Evolutionary conservation across 2,888 invertebrate genomes (phyloP), one percentile per base, ranked within the genome.

Genomic region (Rhagonycha fulva): DNA sequence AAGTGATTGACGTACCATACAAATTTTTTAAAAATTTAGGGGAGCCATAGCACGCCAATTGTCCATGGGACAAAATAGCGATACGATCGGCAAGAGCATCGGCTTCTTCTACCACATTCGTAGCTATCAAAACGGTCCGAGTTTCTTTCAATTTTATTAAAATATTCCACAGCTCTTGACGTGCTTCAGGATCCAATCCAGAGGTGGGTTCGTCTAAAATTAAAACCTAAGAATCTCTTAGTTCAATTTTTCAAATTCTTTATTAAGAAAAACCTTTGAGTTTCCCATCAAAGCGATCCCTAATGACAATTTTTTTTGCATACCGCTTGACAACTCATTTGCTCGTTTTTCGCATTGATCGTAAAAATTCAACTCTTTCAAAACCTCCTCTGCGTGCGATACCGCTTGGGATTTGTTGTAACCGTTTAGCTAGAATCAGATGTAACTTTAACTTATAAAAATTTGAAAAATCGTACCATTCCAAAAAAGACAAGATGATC

Each of bases 91-190:
- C 62, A 12, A 62, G 11, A 62, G 95, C 93, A 87, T 98, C 97
- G 4, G 97, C 97, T 87, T 98, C 98, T 87, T 98, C 98, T 96
- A 98, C 97, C 87, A 95, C 95, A 88, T 98, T 98, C 0, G 98
- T 98, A 12, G 96, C 95, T 71, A 98, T 91, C 10, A 98, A 88
- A 81, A 98, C 94, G 0, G 96, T 96, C 81, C 94, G 93, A 2
- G 91, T 89, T 74, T 92, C 80, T 24, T 83, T 70, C 14, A 79
- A 82, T 82, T 88, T 88, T 82, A 94, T 90, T 82, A 97, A 89
- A 76, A 97, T 89, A 84, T 97, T 94, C 97, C 98, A 98, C 70
- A 97, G 3, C 76, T 94, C 93, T 70, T 97, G 90, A 62, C 97
- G 90, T 3, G 96, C 95, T 85, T 96, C 95, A 1, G 97, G 96